Percentiles rank a stretch among this genome's conserved stretches.
These are phyloP conservation scores for Smittia aterrima DNA, from an alignment of 2,888 invertebrate genomes.

Conservation along the genomic window DNA sequence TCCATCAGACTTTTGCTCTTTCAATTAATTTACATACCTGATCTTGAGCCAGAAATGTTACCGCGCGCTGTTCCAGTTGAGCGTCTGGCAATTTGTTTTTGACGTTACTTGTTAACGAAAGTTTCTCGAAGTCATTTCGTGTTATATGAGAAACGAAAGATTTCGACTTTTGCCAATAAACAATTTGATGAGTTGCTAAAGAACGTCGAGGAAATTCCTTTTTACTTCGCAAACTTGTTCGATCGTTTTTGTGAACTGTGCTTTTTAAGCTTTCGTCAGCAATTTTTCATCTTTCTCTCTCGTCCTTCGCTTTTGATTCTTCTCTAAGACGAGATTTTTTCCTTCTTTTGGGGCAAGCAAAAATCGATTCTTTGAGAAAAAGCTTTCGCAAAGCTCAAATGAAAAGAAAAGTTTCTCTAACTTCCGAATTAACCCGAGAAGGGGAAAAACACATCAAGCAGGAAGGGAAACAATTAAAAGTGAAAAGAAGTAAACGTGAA, in stretches of 20 bases:
- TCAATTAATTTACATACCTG: background rate
- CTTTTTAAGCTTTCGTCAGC: constrained; percentile 31
- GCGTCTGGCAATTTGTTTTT: background rate
- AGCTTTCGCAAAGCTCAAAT: no score
- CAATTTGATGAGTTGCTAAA: constrained; percentile 16
- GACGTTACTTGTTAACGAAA: background rate
- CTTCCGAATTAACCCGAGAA: no score
- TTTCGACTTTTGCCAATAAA: background rate
- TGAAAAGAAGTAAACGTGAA: background rate
- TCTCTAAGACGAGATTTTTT: background rate
- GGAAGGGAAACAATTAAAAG: background rate
- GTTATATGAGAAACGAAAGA: background rate
- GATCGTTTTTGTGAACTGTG: background rate
- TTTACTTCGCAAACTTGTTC: background rate
- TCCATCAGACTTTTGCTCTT: no score
- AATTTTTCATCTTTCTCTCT: background rate
- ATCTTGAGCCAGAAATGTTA: background rate
- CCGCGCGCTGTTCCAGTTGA: background rate
- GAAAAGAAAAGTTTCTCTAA: no score
- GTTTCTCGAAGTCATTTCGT: background rate
- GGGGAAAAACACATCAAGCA: background rate
- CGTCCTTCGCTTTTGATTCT: background rate
- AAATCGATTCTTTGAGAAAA: no score
- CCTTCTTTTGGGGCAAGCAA: background rate
- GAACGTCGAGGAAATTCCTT: constrained; percentile 12